Evolutionary conservation across 2,113 vertebrate genomes (phyloP).

Genomic region (Cyanoderma ruficeps): DNA sequence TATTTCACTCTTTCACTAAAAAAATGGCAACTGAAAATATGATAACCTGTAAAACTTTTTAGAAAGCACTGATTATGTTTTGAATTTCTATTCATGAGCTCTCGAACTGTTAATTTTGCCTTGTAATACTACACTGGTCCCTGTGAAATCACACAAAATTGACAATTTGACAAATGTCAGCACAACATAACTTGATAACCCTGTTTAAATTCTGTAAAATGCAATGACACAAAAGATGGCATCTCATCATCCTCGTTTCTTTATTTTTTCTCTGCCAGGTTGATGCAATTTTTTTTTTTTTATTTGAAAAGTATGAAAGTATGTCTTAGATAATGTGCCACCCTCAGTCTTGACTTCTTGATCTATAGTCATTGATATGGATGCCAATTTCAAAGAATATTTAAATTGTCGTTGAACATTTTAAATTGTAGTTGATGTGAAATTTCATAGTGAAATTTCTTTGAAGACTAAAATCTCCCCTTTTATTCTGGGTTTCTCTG

Average conservation of each 20-base stretch:
- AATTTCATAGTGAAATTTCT: neutral
- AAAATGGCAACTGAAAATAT: neutral
- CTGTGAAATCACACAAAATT: neutral
- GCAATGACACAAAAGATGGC: neutral
- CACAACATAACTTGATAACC: neutral
- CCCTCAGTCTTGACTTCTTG: neutral
- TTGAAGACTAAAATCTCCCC: neutral
- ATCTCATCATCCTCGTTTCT: neutral
- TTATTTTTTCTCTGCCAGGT: neutral
- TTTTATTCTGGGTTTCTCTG: neutral
- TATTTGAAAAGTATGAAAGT: neutral
- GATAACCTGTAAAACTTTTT: neutral
- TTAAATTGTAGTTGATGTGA: neutral
- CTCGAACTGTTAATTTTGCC: neutral
- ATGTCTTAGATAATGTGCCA: neutral
- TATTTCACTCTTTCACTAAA: neutral
- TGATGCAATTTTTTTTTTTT: neutral
- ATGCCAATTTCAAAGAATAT: neutral
- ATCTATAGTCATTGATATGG: neutral
- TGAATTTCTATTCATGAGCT: neutral
- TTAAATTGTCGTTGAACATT: neutral
- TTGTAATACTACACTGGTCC: neutral
- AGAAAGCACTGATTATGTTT: neutral
- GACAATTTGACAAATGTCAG: neutral
- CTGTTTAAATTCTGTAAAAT: neutral